Conservation (phyloP, 2,888 invertebrate species). For the Volucella inanis region DNA sequence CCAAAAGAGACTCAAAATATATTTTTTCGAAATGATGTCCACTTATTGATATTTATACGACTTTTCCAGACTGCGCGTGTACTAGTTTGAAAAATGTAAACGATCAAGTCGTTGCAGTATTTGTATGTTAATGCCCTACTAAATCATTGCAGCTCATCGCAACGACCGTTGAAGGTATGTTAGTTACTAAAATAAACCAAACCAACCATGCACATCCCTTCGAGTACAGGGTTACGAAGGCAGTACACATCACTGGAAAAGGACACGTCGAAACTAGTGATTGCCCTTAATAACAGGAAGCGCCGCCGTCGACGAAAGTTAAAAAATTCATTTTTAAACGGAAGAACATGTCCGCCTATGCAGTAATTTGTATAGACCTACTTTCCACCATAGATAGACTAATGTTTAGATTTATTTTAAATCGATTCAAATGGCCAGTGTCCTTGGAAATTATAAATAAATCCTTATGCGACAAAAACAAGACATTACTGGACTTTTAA, state of each 20-base stretch:
- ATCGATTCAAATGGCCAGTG: slow-evolving; percentile 43
- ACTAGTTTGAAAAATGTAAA: too few species aligned
- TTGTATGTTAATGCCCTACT: not conserved
- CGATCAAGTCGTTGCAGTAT: too few species aligned
- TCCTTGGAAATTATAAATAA: slow-evolving; percentile 23
- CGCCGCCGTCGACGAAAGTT: slow-evolving; percentile 14
- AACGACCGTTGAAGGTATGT: not conserved
- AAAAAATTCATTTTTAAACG: slow-evolving; percentile 56
- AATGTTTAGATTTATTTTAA: slow-evolving; percentile 34
- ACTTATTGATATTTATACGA: too few species aligned
- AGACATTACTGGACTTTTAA: slow-evolving; percentile 2
- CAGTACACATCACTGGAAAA: too few species aligned
- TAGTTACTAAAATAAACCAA: not conserved
- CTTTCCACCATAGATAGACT: slow-evolving; percentile 1
- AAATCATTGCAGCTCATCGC: not conserved
- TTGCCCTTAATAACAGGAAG: slow-evolving; percentile 34
- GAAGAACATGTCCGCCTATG: slow-evolving; percentile 16
- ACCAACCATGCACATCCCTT: too few species aligned
- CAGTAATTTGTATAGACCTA: not conserved
- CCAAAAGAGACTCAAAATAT: too few species aligned
- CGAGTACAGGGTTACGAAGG: too few species aligned
- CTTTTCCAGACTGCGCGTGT: too few species aligned
- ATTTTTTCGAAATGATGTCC: too few species aligned
- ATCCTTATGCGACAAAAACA: slow-evolving; percentile 39
- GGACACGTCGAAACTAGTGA: slow-evolving; percentile 4